These are phyloP conservation scores for Drosophila dives DNA, from an alignment of 2,888 invertebrate species.

Conservation along the genomic window DNA sequence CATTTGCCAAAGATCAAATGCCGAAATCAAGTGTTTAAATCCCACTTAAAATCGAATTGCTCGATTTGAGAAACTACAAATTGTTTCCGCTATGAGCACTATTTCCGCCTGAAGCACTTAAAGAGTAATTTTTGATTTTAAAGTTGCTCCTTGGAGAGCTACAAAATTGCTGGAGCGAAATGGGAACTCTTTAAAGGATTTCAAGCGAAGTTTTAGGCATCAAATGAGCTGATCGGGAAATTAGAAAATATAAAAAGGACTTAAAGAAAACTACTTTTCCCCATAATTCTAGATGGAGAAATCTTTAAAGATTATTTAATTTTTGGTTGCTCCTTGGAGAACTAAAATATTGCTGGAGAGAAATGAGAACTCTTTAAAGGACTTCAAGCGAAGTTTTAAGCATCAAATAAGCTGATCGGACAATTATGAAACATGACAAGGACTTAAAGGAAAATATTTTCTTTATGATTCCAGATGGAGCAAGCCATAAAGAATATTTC, in stretches of 20 bases:
- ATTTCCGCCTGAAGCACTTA: constrained; percentile 36
- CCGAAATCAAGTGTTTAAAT: constrained; percentile 54
- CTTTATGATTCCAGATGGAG: too few relatives aligned
- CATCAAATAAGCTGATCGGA: neutral
- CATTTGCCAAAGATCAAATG: constrained; percentile 67
- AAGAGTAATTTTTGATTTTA: constrained; percentile 11
- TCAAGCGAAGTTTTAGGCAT: constrained; percentile 5
- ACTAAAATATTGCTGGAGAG: constrained; percentile 1
- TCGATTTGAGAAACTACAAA: constrained; percentile 17
- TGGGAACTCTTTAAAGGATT: neutral
- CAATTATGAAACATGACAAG: too few relatives aligned
- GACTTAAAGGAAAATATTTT: too few relatives aligned
- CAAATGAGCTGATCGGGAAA: neutral
- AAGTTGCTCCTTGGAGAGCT: constrained; percentile 26
- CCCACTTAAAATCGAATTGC: constrained; percentile 57
- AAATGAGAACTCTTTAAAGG: neutral
- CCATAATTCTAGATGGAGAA: too few relatives aligned
- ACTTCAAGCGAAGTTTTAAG: constrained; percentile 4
- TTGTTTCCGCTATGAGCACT: constrained; percentile 46
- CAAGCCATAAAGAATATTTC: too few relatives aligned
- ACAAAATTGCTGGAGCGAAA: neutral
- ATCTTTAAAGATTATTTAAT: too few relatives aligned
- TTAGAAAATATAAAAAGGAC: too few relatives aligned
- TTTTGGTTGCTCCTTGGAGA: constrained; percentile 23
- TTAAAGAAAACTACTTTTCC: too few relatives aligned